phyloP scores from a whole-genome alignment of 2,888 invertebrate genomes.

The Drosophila picticornis region DNA sequence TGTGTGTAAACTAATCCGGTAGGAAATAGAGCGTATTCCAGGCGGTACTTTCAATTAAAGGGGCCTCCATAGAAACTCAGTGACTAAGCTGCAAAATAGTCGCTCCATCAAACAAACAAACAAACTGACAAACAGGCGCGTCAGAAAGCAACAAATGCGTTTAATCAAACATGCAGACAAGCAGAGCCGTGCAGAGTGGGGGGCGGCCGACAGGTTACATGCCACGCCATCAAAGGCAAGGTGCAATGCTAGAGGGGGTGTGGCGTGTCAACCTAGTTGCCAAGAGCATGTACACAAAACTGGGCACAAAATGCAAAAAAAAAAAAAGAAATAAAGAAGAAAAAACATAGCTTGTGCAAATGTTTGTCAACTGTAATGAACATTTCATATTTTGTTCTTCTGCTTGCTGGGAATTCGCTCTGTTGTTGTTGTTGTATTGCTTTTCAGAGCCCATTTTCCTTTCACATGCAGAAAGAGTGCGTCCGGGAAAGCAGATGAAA shows the following conservation, averaged over 20 bases:
- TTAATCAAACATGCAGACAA: constrained; percentile 74
- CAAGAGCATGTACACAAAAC: constrained; percentile 46
- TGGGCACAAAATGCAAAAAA: constrained; percentile 64
- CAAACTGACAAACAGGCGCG: constrained; percentile 54
- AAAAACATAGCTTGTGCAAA: constrained; percentile 67
- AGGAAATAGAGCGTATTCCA: constrained; percentile 53
- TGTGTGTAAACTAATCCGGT: constrained; percentile 46
- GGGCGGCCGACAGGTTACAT: constrained; percentile 19
- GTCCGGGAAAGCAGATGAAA: constrained; percentile 44
- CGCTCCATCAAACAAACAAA: constrained; percentile 34
- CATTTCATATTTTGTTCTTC: constrained; percentile 75
- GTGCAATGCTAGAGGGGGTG: background rate
- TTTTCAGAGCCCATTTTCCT: constrained; percentile 75
- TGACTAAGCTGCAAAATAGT: constrained; percentile 58
- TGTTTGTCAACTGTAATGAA: constrained; percentile 81
- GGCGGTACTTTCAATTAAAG: constrained; percentile 60
- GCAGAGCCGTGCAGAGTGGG: background rate
- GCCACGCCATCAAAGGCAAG: constrained; percentile 40
- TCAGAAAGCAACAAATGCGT: constrained; percentile 80
- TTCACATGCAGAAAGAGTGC: constrained; percentile 62
- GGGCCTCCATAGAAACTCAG: constrained; percentile 37
- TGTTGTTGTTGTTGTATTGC: constrained; percentile 43
- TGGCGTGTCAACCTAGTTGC: constrained; percentile 59
- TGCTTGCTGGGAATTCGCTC: constrained; percentile 27
- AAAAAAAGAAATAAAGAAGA: constrained; percentile 39